Conservation (phyloP, 2,113 vertebrate species). For the Plectropomus leopardus region DNA sequence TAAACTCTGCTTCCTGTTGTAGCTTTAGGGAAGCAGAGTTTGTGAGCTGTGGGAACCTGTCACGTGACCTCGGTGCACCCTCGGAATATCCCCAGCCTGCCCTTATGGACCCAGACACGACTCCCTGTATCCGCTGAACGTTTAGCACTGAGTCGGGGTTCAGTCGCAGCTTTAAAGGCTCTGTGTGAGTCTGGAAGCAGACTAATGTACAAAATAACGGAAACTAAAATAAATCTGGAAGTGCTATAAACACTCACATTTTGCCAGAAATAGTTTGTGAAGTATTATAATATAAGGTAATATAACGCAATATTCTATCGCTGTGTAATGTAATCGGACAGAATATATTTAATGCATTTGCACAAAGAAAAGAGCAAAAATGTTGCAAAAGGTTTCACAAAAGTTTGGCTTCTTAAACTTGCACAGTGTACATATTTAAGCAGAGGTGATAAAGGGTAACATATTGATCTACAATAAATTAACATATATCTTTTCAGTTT, state of each 20-base stretch:
- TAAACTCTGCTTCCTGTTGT: slow-evolving; percentile 75
- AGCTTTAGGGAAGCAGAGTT: slow-evolving; percentile 54
- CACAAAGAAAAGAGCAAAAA: neutral
- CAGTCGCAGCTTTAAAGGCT: slow-evolving; percentile 43
- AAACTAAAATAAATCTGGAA: neutral
- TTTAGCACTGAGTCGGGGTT: slow-evolving; percentile 43
- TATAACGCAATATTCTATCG: neutral
- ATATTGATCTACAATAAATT: neutral
- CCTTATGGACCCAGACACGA: slow-evolving; percentile 66
- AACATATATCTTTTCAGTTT: neutral
- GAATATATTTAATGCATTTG: neutral
- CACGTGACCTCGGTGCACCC: slow-evolving; percentile 63
- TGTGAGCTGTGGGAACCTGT: slow-evolving; percentile 64
- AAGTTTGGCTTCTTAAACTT: neutral
- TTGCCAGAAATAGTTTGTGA: neutral
- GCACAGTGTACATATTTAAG: neutral
- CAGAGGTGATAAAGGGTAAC: neutral
- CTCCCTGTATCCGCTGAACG: slow-evolving; percentile 43
- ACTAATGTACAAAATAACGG: neutral
- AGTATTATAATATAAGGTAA: neutral
- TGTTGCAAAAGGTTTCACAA: neutral
- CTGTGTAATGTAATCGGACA: neutral
- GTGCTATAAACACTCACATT: neutral
- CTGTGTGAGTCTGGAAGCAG: neutral
- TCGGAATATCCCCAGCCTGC: slow-evolving; percentile 42